Base-by-base conservation (phyloP, 2,113 vertebrate species). In the Ciconia stormi region DNA sequence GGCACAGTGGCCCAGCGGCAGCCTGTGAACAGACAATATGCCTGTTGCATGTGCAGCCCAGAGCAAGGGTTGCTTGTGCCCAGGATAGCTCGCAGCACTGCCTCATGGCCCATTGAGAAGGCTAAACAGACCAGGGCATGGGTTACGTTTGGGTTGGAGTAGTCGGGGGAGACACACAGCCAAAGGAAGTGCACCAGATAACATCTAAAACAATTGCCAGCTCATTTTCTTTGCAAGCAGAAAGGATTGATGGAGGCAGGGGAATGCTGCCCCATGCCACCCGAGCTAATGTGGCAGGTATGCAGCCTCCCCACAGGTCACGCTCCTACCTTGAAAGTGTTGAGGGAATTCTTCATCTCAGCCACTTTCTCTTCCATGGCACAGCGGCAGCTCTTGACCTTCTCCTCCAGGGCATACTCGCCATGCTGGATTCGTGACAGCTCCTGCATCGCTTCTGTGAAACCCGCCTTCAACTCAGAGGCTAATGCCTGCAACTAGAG, bases 301-400 rank as follows among this genome's bases (percentile, higher is more conserved):
- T 21, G 32, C 76, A 63, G 47, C 50, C 42, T 52, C 10, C 27
- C 36, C 2, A 1, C 38, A 11, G 34, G 55, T 71, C 65, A 52
- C 38, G 10, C 27, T 82, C 84, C 79, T 95, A 99, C 99, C 99
- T 99, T 99, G 90, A 99, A 99, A 0, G 98, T 99, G 98, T 99
- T 99, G 55, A 99, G 98, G 10, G 98, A 99, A 90, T 99, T 99
- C 97, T 99, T 99, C 97, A 99, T 98, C 92, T 99, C 98, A 14
- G 99, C 98, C 92, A 99, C 99, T 96, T 99, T 99, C 93, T 99
- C 99, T 59, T 99, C 99, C 96, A 99, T 99, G 46, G 99, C 99
- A 56, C 98, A 99, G 82, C 98, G 98, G 89, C 99, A 98, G 52
- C 98, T 98, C 94, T 98, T 99, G 53, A 99, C 98, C 93, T 98